phyloP scores from a whole-genome alignment of 2,888 invertebrate genomes.

The Exephanes ischioxanthus region DNA sequence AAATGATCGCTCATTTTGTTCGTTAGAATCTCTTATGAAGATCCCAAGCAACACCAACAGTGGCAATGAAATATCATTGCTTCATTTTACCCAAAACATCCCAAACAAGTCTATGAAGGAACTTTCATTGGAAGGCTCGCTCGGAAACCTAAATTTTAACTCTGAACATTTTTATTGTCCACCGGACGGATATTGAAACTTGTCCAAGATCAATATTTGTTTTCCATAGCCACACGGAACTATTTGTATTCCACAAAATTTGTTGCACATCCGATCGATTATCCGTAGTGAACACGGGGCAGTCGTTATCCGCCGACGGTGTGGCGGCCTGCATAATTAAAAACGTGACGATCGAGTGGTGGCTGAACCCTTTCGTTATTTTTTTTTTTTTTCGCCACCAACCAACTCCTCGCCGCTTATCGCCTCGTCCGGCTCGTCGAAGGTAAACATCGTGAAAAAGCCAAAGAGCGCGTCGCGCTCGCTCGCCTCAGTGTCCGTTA shows the following conservation, averaged over 20 bases:
- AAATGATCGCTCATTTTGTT: too few species aligned
- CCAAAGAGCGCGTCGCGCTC: slow-evolving; percentile 76
- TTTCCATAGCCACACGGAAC: background rate
- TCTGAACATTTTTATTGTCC: background rate
- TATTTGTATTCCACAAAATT: slow-evolving; percentile 27
- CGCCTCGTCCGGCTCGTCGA: slow-evolving; percentile 79
- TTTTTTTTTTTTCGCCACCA: slow-evolving; percentile 62
- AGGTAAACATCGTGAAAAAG: slow-evolving; percentile 83
- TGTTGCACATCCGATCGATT: slow-evolving; percentile 53
- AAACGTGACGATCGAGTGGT: slow-evolving; percentile 79
- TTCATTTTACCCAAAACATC: background rate
- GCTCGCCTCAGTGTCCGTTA: slow-evolving; percentile 80
- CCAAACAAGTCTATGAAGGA: background rate
- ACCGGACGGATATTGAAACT: background rate
- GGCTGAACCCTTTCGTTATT: slow-evolving; percentile 72
- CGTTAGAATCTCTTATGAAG: too few species aligned
- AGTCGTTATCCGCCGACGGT: slow-evolving; percentile 41
- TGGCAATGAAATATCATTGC: too few species aligned
- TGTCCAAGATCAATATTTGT: background rate
- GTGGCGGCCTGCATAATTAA: slow-evolving; percentile 74
- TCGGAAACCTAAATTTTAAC: background rate
- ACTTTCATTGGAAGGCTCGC: background rate
- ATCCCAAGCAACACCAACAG: too few species aligned
- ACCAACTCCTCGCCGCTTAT: slow-evolving; percentile 76
- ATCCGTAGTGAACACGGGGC: slow-evolving; percentile 71